Evolutionary conservation across 1,140 invertebrate species (phyloP).

Genomic region (Megalopta genalis): DNA sequence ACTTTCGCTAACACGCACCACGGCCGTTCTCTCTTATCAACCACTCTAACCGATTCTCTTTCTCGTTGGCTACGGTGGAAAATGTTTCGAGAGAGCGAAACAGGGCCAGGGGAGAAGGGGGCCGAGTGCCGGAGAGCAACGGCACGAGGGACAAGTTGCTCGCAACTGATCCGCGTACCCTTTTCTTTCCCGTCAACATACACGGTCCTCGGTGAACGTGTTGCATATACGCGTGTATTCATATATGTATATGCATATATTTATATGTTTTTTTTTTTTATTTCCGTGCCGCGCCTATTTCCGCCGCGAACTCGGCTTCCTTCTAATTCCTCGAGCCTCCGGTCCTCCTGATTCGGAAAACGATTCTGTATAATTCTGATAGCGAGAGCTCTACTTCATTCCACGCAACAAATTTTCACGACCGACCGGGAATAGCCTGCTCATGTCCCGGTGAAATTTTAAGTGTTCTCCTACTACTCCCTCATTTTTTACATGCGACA

Average conservation of each 20-base stretch:
- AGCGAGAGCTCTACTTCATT: not conserved
- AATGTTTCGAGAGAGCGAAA: slow-evolving; percentile 39
- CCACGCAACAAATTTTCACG: not conserved
- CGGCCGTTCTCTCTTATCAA: slow-evolving; percentile 48
- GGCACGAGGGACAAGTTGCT: slow-evolving; percentile 28
- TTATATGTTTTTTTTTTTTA: not conserved
- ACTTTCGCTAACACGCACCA: slow-evolving; percentile 53
- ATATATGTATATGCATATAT: no score
- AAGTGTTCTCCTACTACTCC: slow-evolving; percentile 37
- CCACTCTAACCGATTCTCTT: slow-evolving; percentile 43
- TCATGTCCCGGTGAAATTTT: slow-evolving; percentile 29
- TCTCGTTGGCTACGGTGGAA: slow-evolving; percentile 25
- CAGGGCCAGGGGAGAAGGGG: not conserved
- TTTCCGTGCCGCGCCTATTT: not conserved
- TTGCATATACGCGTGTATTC: no score
- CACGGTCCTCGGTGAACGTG: not conserved
- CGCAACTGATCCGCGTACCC: slow-evolving; percentile 1
- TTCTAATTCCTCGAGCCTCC: not conserved
- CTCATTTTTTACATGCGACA: slow-evolving; percentile 31
- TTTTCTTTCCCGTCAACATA: not conserved
- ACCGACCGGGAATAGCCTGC: not conserved
- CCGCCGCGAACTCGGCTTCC: not conserved
- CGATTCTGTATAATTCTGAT: not conserved
- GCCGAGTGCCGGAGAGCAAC: not conserved
- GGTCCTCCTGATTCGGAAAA: not conserved